phyloP scores from a whole-genome alignment of 2,113 vertebrate genomes.

The Peromyscus californicus region DNA sequence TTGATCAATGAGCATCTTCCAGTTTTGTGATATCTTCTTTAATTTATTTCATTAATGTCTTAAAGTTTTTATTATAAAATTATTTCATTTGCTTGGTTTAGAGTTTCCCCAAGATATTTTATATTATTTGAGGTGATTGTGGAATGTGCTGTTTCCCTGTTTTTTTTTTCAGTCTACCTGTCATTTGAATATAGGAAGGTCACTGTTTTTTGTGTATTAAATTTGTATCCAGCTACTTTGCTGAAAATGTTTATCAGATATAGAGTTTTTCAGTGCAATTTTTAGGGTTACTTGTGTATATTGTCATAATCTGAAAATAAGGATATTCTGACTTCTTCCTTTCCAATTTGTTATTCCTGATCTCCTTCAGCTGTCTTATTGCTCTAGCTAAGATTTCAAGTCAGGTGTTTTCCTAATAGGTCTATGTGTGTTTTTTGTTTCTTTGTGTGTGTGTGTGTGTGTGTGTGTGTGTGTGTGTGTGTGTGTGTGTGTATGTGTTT shows the following conservation, averaged over 20 bases:
- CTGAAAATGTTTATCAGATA: neutral
- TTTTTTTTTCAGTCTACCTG: neutral
- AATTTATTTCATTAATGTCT: neutral
- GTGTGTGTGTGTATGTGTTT: too few species aligned
- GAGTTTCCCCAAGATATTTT: neutral
- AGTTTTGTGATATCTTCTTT: neutral
- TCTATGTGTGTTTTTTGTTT: neutral
- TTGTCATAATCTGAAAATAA: neutral
- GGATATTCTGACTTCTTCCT: neutral
- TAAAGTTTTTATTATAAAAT: neutral
- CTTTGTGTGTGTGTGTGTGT: too few species aligned
- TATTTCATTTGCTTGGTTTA: neutral
- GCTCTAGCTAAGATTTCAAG: neutral
- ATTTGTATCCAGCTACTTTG: neutral
- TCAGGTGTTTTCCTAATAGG: neutral
- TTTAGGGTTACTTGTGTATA: neutral
- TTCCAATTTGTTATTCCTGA: neutral
- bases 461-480: too few species aligned
- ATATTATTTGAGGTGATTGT: neutral
- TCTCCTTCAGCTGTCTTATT: neutral
- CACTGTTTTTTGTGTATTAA: neutral
- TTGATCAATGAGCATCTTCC: neutral
- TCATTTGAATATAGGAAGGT: neutral
- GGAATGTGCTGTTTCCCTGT: neutral
- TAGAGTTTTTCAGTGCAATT: neutral